Base-by-base conservation (phyloP, 2,888 invertebrate genomes). In the Metacarcinus magister region DNA sequence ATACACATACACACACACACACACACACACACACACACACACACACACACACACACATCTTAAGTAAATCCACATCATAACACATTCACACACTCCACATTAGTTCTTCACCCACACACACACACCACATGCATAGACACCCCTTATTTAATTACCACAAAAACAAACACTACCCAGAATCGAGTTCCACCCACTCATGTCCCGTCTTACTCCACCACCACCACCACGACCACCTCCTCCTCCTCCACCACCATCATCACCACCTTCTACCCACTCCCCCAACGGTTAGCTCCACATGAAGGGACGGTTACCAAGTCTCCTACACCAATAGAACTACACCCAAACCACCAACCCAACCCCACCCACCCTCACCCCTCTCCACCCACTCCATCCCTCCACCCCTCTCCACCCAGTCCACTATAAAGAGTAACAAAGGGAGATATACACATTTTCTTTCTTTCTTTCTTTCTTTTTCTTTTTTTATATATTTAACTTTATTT, bases 241-340 rank as follows among this genome's bases (percentile, higher is more conserved):
- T 0, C 75, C 75, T 28, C 28, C 75, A 5, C 7, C 75, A 28
- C 75, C n/a, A 23, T 2, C 67, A n/a, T 2, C 75, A 28, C 75
- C 28, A 75, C 54, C 54, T 0, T 0, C 75, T n/a, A 60, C 60
- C 60, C 60, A 60, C 23, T 28, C 75, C n/a, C 75, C 75, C 75
- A 75, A 75, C 28, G 75, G 75, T 75, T 28, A 75, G 75, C 75
- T 75, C 75, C 75, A 75, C 75, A 75, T 75, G 8, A 75, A 75
- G 75, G 28, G 5, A 75, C 75, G 8, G 75, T 75, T 75, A 23
- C 75, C 75, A 75, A 19, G 44, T 28, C 44, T 23, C 23, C 28
- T 13, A 7, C 94, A 16, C 75, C 19, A 28, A 23, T 28, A 8
- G 7, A 1, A 43, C 13, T 54, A 39, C 39, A 54, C 93, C n/a